phyloP scores from a whole-genome alignment of 1,140 invertebrate genomes.

The Diorhabda elongata region DNA sequence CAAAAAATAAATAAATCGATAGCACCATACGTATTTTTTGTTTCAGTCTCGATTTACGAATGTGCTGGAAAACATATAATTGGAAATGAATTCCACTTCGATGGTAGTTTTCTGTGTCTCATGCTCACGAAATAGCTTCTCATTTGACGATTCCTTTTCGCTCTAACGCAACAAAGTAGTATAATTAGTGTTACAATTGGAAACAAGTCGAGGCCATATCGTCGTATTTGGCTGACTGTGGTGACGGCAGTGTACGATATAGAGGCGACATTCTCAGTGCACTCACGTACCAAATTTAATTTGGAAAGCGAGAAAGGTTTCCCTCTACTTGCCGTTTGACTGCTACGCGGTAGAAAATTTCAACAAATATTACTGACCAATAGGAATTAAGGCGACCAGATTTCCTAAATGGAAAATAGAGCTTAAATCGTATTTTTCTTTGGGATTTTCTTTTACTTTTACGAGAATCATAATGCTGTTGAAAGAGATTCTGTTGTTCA shows the following conservation, averaged over 20 bases:
- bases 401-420: not conserved
- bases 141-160: slow-evolving; percentile 2
- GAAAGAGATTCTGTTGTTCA: too few relatives aligned
- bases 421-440: slow-evolving; percentile 3
- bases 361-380: not conserved
- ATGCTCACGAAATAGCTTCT: not conserved
- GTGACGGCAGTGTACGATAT: not conserved
- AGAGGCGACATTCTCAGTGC: not conserved
- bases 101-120: too few relatives aligned
- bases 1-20: too few relatives aligned
- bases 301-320: not conserved
- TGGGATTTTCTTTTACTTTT: not conserved
- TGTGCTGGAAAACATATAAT: too few relatives aligned
- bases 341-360: not conserved
- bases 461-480: too few relatives aligned
- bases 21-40: too few relatives aligned
- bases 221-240: not conserved
- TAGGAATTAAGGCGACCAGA: slow-evolving; percentile 1
- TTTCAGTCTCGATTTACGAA: too few relatives aligned
- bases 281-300: slow-evolving; percentile 1
- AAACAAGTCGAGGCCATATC: not conserved
- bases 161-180: not conserved
- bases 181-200: slow-evolving; percentile 1
- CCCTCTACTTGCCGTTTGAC: not conserved
- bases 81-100: too few relatives aligned